Conservation (phyloP, 2,888 invertebrate genomes). For the Biston stratarius region DNA sequence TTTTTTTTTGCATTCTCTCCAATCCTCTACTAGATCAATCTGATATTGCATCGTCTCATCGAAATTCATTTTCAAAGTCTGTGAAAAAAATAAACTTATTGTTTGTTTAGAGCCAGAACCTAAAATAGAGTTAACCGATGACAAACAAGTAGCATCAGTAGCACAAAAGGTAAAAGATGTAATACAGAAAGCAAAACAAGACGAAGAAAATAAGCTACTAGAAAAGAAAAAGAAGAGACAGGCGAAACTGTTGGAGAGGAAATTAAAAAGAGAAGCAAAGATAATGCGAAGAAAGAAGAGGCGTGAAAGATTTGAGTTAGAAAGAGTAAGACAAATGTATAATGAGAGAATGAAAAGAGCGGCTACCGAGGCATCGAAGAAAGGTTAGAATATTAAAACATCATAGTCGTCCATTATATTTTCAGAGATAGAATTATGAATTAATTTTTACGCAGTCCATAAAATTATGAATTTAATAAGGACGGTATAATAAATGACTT, state of each 20-base stretch:
- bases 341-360: slow-evolving; percentile 53
- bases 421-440: too few relatives aligned
- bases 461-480: too few relatives aligned
- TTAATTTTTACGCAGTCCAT: too few relatives aligned
- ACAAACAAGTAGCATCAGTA: slow-evolving; percentile 21
- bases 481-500: too few relatives aligned
- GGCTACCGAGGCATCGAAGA: slow-evolving; percentile 26
- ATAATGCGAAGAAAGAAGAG: slow-evolving; percentile 38
- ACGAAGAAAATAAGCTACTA: slow-evolving; percentile 12
- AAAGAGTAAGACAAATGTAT: slow-evolving; percentile 56
- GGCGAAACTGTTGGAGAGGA: slow-evolving; percentile 19
- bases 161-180: slow-evolving; percentile 34
- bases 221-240: slow-evolving; percentile 7
- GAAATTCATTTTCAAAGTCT: too few relatives aligned
- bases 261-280: slow-evolving; percentile 27
- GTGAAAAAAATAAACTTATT: neutral
- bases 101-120: slow-evolving; percentile 21
- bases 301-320: slow-evolving; percentile 47
- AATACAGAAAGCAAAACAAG: slow-evolving; percentile 17
- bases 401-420: neutral
- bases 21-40: too few relatives aligned
- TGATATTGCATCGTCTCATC: too few relatives aligned
- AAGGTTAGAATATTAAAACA: slow-evolving; percentile 34
- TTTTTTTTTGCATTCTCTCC: too few relatives aligned
- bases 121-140: slow-evolving; percentile 11